Conservation (phyloP, 2,888 invertebrate genomes). For the Drosophila differens region DNA sequence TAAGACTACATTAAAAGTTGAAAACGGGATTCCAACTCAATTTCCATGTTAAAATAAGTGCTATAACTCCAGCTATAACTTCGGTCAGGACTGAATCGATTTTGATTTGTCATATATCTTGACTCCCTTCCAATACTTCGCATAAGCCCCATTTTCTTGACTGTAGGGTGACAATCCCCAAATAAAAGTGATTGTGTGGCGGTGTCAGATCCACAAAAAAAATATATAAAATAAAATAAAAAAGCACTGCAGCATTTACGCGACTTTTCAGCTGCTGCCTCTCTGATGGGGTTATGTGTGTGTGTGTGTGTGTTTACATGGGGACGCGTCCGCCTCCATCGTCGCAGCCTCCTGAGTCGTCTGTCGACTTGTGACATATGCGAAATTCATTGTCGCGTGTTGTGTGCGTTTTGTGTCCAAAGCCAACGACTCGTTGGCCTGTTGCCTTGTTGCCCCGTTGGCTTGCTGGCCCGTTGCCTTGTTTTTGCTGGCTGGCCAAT, state of each 20-base stretch:
- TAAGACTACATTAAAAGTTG: not conserved
- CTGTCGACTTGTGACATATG: conserved; percentile 76
- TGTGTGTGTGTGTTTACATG: conserved; percentile 65
- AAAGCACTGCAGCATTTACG: conserved; percentile 57
- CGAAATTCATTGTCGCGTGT: conserved; percentile 83
- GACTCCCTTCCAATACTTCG: not conserved
- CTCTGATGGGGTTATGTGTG: conserved; percentile 26
- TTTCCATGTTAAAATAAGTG: not conserved
- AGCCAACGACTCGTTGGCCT: conserved; percentile 41
- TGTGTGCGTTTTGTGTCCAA: conserved; percentile 40
- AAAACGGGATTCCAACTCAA: not conserved
- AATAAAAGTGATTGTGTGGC: conserved; percentile 74
- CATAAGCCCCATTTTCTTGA: conserved; percentile 9
- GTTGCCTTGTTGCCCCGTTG: conserved; percentile 13
- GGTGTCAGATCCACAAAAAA: conserved; percentile 54
- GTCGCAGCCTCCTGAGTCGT: conserved; percentile 42
- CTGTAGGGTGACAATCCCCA: conserved; percentile 70
- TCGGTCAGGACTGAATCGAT: no score
- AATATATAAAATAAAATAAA: conserved; percentile 27
- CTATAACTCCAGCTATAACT: not conserved
- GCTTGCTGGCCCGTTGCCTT: not conserved
- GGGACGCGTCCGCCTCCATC: conserved; percentile 26
- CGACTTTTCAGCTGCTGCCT: conserved; percentile 68
- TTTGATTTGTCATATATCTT: not conserved
- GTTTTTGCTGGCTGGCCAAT: conserved; percentile 38